Base-by-base conservation (phyloP, 2,113 vertebrate species). In the Datnioides undecimradiatus region DNA sequence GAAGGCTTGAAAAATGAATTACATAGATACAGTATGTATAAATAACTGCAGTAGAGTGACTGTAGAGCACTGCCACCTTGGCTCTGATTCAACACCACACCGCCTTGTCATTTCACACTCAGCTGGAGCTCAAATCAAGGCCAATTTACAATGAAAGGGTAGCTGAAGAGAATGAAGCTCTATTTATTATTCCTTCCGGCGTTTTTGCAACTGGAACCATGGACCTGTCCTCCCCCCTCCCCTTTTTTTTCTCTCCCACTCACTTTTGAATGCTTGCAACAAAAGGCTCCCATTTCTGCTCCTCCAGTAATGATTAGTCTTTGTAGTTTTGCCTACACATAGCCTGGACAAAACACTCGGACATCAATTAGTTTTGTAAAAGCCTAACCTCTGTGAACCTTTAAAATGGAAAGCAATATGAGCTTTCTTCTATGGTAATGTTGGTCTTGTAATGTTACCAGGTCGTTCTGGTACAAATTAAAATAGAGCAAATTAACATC, bases 121-220 rank as follows among this genome's bases (percentile, higher is more conserved):
- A 82, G 83, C 77, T 81, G 84, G 87, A 86, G 74, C 76, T 84
- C 67, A 77, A 91, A 90, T 85, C 77, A 91, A 84, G 69, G 74
- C 55, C 36, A 81, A 87, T 91, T 91, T 85, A 68, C 62, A 82
- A 83, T 88, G 72, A 92, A 88, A 84, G 67, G 69, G 38, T 21
- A 55, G 65, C 55, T 62, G 49, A 17, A 78, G 60, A 77, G 55
- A 87, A 81, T 73, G n/a, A 73, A 58, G 65, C 36, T 49, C 41
- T 55, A 79, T 77, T 81, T 91, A 82, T 87, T 83, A 80, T 91
- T 86, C 79, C 41, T 62, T 25, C 52, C 16, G 23, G 23, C 54
- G n/a, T 64, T 77, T 86, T 76, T 90, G 83, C 70, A 76, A 74
- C 80, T 72, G 79, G 49, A 87, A 80, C 38, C 54, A 57, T 23